Evolutionary conservation across 2,888 invertebrate species (phyloP).

Genomic region (Synanthedon andrenaeformis): DNA sequence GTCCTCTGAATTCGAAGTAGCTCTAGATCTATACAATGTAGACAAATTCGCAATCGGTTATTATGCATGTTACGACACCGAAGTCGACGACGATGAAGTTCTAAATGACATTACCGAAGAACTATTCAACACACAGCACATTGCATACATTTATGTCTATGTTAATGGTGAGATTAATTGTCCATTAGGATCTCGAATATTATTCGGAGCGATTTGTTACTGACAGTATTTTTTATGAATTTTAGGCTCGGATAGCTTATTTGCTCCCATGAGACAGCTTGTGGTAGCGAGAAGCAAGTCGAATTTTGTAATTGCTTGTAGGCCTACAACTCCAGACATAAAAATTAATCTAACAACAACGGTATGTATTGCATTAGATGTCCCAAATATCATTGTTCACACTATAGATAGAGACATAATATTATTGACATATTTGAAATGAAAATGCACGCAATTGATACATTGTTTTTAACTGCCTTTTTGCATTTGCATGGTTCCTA

Average conservation of each 20-base stretch:
- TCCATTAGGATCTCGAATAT: background rate
- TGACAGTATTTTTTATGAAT: constrained; percentile 24
- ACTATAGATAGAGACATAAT: background rate
- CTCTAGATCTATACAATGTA: constrained; percentile 54
- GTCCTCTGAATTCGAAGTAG: constrained; percentile 45
- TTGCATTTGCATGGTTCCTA: background rate
- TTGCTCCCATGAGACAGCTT: constrained; percentile 52
- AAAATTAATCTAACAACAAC: constrained; percentile 32
- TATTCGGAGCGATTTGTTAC: constrained; percentile 5
- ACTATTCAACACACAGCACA: constrained; percentile 39
- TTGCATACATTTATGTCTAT: constrained; percentile 53
- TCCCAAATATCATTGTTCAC: background rate
- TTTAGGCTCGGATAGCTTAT: constrained; percentile 52
- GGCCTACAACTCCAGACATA: constrained; percentile 56
- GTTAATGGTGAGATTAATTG: constrained; percentile 48
- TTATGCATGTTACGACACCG: constrained; percentile 64
- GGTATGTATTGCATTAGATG: constrained; percentile 43
- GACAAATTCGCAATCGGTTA: constrained; percentile 61
- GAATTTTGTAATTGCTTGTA: constrained; percentile 53
- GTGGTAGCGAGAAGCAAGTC: constrained; percentile 31
- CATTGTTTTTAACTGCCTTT: background rate
- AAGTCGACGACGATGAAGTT: constrained; percentile 30
- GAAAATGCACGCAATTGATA: background rate
- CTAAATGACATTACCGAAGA: constrained; percentile 38
- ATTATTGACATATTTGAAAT: background rate